Evolutionary conservation across 2,888 invertebrate genomes (phyloP), one percentile per base, ranked within the genome.

Genomic region (Chloroclystis v-ata): DNA sequence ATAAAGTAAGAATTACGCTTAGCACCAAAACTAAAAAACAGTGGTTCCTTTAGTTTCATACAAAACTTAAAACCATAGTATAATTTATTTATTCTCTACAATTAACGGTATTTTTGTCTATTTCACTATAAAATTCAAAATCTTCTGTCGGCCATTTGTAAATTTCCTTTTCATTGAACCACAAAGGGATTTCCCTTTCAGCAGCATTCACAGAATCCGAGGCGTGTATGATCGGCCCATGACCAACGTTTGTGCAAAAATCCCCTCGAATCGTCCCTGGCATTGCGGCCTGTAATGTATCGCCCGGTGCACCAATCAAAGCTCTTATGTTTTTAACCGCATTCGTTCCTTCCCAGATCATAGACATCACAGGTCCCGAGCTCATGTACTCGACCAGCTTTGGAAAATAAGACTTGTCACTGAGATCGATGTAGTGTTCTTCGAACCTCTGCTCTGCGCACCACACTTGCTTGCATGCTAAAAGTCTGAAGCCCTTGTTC

Each of bases 71-170:
- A n/a, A n/a, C n/a, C n/a, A n/a, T n/a, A n/a, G n/a, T n/a, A n/a
- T n/a, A n/a, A n/a, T n/a, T n/a, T n/a, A n/a, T n/a, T n/a, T n/a
- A n/a, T n/a, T n/a, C n/a, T n/a, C n/a, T n/a, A n/a, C n/a, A n/a
- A n/a, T n/a, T n/a, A n/a, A n/a, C n/a, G n/a, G n/a, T n/a, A n/a
- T n/a, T n/a, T n/a, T n/a, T n/a, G n/a, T n/a, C n/a, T n/a, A n/a
- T n/a, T 20, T 20, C 20, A 20, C 20, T 5, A 20, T 4, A 4
- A 20, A 4, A 20, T 20, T 20, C 20, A 20, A 20, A 20, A 20
- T 20, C 20, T 4, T 2, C 3, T 5, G 20, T 20, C 35, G 43
- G 38, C 9, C 9, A 50, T 44, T 28, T 50, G 33, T 45, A 40
- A 28, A 39, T 24, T 39, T 32, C 32, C 4, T 32, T n/a, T n/a